A percentile compares a stretch with the other conserved stretches of the same genome.
Conservation (phyloP, 1,140 invertebrate species). For the Drosophila malerkotliana region DNA sequence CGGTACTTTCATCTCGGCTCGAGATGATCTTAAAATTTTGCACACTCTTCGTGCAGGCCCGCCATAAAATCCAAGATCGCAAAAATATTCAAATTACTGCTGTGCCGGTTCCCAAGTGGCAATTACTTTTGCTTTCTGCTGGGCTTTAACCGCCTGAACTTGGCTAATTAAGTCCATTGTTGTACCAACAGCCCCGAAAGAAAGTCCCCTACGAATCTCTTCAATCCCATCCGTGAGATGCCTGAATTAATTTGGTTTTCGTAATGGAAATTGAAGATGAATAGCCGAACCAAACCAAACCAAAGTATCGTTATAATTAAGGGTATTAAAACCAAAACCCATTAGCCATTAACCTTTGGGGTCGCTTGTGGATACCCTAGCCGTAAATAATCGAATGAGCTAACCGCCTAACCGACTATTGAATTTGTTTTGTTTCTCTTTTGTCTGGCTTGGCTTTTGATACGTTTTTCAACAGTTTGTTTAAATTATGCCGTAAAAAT, state of each 20-base stretch:
- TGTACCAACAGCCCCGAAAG: not conserved
- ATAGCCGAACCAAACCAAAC: constrained; percentile 30
- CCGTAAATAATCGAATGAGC: constrained; percentile 46
- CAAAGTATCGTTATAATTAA: constrained; percentile 45
- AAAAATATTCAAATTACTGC: constrained; percentile 20
- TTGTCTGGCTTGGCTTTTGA: constrained; percentile 30
- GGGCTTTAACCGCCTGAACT: constrained; percentile 23
- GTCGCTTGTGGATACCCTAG: constrained; percentile 13
- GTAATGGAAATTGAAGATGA: constrained; percentile 16
- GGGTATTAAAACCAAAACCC: constrained; percentile 20
- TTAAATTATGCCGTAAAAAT: constrained; percentile 72
- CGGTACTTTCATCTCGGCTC: constrained; percentile 42
- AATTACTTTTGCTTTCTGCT: constrained; percentile 21
- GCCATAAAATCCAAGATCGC: constrained; percentile 33
- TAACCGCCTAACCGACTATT: constrained; percentile 9
- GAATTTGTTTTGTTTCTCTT: constrained; percentile 7
- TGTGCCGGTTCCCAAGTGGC: constrained; percentile 26
- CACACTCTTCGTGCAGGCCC: constrained; percentile 25
- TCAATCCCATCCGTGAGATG: constrained; percentile 14
- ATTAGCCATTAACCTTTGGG: constrained; percentile 43
- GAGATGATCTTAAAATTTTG: constrained; percentile 29
- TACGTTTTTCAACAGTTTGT: constrained; percentile 67
- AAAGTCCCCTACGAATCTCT: constrained; percentile 13
- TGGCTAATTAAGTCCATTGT: constrained; percentile 9
- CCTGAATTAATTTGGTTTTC: constrained; percentile 20